Conservation (phyloP, 2,113 vertebrate genomes). For the Pleuronectes platessa region DNA sequence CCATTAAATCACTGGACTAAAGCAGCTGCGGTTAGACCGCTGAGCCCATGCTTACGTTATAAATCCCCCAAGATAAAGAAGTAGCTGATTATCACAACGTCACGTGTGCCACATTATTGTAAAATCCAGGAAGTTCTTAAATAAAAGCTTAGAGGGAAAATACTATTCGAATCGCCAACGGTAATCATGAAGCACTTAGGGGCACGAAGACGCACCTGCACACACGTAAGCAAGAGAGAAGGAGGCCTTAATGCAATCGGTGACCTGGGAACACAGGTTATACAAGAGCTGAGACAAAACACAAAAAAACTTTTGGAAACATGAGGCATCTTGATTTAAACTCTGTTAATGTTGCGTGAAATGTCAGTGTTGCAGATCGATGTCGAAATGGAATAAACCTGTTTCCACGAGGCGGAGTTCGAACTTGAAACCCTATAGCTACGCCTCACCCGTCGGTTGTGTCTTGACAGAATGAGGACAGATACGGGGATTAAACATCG, state of each 20-base stretch:
- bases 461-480: background rate
- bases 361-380: background rate
- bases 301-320: background rate
- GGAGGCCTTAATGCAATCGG: constrained; percentile 6
- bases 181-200: background rate
- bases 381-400: background rate
- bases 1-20: background rate
- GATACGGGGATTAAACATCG: constrained; percentile 1
- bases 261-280: background rate
- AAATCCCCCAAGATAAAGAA: constrained; percentile 1
- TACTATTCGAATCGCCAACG: too few relatives aligned
- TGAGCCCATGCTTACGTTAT: background rate
- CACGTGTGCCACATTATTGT: constrained; percentile 2
- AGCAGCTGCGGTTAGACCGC: constrained; percentile 1
- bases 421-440: constrained; percentile 2
- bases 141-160: background rate
- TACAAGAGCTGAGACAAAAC: background rate
- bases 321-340: background rate
- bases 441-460: constrained; percentile 2
- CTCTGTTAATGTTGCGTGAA: too few relatives aligned
- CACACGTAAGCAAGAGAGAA: background rate
- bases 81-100: constrained; percentile 1
- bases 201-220: background rate
- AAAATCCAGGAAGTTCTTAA: constrained; percentile 1
- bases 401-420: background rate